These are phyloP conservation scores for Rhinichthys osculus DNA, from an alignment of 2,797 vertebrate genomes.

Conservation along the genomic window DNA sequence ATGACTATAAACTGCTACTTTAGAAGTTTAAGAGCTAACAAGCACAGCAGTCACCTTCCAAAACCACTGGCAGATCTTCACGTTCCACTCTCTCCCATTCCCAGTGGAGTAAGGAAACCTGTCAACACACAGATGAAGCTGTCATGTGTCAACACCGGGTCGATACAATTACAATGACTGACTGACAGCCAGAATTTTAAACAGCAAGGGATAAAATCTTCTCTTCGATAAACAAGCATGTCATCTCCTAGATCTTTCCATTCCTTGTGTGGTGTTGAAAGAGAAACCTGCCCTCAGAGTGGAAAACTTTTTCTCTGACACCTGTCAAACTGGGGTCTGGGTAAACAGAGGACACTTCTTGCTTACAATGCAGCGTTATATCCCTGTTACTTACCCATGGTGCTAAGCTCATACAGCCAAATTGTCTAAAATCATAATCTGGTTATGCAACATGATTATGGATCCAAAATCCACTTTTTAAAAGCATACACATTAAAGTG, in stretches of 20 bases:
- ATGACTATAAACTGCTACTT: conserved; percentile 1
- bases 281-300: not conserved
- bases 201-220: not conserved
- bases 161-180: conserved; percentile 11
- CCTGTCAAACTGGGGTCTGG: conserved; percentile 1
- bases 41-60: conserved; percentile 5
- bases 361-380: conserved; percentile 6
- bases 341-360: not conserved
- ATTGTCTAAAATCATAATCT: conserved; percentile 20
- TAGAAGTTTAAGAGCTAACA: not conserved
- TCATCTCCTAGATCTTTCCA: not conserved
- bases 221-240: conserved; percentile 9
- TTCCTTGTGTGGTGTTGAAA: not conserved
- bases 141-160: conserved; percentile 11
- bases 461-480: conserved; percentile 17
- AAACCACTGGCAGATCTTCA: conserved; percentile 1
- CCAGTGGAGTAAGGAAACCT: not conserved
- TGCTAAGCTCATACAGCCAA: not conserved
- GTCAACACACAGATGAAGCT: conserved; percentile 9
- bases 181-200: conserved; percentile 4
- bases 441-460: conserved; percentile 29
- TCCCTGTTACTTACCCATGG: not conserved
- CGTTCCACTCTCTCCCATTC: not conserved
- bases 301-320: not conserved
- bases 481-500: conserved; percentile 2